Base-by-base conservation (phyloP, 2,888 invertebrate genomes). In the Palloptera scutellata region DNA sequence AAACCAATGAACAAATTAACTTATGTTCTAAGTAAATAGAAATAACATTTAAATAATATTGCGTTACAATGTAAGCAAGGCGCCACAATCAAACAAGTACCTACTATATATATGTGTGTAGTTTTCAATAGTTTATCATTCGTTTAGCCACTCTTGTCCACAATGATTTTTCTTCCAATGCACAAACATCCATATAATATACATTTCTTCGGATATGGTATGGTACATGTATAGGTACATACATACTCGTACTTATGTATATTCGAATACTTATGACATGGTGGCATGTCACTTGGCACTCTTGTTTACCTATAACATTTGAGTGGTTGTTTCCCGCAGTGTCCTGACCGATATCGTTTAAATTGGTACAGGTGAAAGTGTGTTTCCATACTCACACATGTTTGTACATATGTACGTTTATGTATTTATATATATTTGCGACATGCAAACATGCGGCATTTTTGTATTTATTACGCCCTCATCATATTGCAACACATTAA, bases 381-480 rank as follows among this genome's bases (percentile, higher is more conserved):
- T 48, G 48, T 48, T 8, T n/a, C 15, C 15, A n/a, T 1, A 17
- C 20, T 12, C 41, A 43, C n/a, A 12, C 13, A 41, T 42, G 1
- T 59, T 43, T 43, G 45, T 59, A 45, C 40, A n/a, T 57, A 15
- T 10, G 41, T 15, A 40, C n/a, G n/a, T 51, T 17, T 61, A 52
- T 62, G 45, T 60, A 60, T 51, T 5, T 43, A 52, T 54, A 11
- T 19, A 48, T 68, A 42, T 51, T 54, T 42, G 9, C 42, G 17
- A 15, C 48, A 53, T 60, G 66, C 53, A 57, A 58, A 20, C 52
- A 19, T 62, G 48, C 58, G 20, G 19, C 67, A 53, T 67, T 59
- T 60, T 65, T 67, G 30, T 30, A 30, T 30, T 30, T 30, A 30
- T 30, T 30, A 30, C 30, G 30, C 30, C 30, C 30, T 30, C 30